Base-by-base conservation (phyloP, 2,888 invertebrate species). In the Anoplius nigerrimus region DNA sequence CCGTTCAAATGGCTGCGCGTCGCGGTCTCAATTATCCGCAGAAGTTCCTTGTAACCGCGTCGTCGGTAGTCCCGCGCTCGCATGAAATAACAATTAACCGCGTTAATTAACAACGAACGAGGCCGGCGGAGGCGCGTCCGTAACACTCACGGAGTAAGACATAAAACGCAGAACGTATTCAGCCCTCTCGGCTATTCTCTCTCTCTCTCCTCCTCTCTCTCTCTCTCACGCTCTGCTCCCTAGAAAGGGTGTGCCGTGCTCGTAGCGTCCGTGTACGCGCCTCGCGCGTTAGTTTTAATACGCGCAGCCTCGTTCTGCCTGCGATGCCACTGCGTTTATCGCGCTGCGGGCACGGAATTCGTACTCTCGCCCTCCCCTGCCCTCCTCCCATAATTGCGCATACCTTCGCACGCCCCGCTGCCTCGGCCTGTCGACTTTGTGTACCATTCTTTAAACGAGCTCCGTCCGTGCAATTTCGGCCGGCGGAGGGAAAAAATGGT, bases 71-170 rank as follows among this genome's bases (percentile, higher is more conserved):
- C 34, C 34, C 34, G 34, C 34, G n/a, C 55, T 42, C 69, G 73
- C 73, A 74, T 72, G 73, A 69, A 69, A 72, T 74, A 74, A 72
- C 73, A 66, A 74, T 74, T 74, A 72, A 57, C 60, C 58, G 70
- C 72, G 77, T 79, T 76, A 79, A 78, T 78, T 76, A 75, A 78
- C 73, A 67, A 79, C 78, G 72, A 78, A 78, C 71, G 71, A 58
- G 69, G 73, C 6, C 34, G 34, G 11, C 34, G 24, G 24, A 24
- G 34, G 34, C 34, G 34, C 34, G 34, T 34, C 34, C 4, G 34
- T 34, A 34, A 34, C 34, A 34, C 34, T 34, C 34, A 34, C 34
- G 4, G 34, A 11, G 34, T 34, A 34, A 34, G 34, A 34, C 34
- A 34, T 34, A 34, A 34, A 34, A 34, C 11, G 34, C 34, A 34